These are phyloP conservation scores for Scrobipalpa costella DNA, from an alignment of 2,888 invertebrate genomes.

Conservation along the genomic window DNA sequence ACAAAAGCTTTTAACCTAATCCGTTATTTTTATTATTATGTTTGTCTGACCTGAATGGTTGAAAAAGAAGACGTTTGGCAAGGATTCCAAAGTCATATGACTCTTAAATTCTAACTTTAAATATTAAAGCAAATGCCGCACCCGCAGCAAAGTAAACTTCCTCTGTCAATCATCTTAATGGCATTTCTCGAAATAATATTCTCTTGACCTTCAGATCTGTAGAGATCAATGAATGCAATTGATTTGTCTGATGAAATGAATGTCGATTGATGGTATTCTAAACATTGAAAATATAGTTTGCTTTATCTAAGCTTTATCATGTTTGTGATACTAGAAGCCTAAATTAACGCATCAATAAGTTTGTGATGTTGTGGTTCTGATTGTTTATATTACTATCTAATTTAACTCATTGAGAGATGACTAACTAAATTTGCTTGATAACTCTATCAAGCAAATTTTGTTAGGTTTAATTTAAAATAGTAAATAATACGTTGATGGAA, in stretches of 20 bases:
- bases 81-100: slow-evolving; percentile 7
- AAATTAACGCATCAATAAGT: not conserved
- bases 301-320: not conserved
- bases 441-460: no score
- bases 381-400: no score
- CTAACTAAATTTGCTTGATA: no score
- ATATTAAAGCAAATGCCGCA: not conserved
- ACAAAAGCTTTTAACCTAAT: slow-evolving; percentile 3
- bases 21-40: not conserved
- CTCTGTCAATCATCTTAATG: not conserved
- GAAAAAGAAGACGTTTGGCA: not conserved
- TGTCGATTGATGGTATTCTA: slow-evolving; percentile 2
- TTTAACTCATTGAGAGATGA: no score
- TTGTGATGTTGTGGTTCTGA: not conserved
- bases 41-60: not conserved
- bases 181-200: slow-evolving; percentile 1
- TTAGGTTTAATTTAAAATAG: no score
- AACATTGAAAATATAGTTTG: not conserved
- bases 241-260: not conserved
- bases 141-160: not conserved
- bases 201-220: not conserved
- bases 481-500: no score
- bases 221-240: not conserved
- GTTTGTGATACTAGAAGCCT: not conserved
- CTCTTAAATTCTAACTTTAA: not conserved